Base-by-base conservation (phyloP, 1,140 invertebrate genomes). In the Armadillidium nasatum region DNA sequence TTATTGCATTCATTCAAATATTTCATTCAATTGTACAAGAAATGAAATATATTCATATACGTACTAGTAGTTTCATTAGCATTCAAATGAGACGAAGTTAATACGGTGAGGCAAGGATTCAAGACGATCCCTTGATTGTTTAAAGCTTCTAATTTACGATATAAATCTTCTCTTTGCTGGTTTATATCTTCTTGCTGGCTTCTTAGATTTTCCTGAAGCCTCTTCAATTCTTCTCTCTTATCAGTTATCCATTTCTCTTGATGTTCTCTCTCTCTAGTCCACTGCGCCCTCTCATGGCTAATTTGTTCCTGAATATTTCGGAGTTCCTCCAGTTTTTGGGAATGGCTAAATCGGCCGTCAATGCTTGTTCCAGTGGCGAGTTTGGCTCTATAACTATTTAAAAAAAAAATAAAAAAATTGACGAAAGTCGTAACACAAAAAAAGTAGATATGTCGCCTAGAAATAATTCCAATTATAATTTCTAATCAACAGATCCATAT, bases 121-220 rank as follows among this genome's bases (percentile, higher is more conserved):
- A 86, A 83, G 19, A 90, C 81, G 23, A 93, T 87, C 3, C 92
- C 92, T 82, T 92, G 90, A 74, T 88, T 89, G 46, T 90, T 89
- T 0, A 95, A 85, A 43, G 90, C 87, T 82, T 95, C 93, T 82
- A 95, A 87, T 83, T 93, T 89, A 44, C 93, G 85, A 84, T 94
- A 95, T 13, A 96, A 85, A 78, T 94, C 90, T 82, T 96, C 94
- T 10, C 94, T 84, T 84, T 96, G 94, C 80, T 94, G 91, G 15
- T 88, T 89, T 13, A 96, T 89, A 82, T 96, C 94, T 50, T 89
- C 89, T 84, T 95, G 91, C 80, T 95, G 91, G 11, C 88, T 87
- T 13, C 88, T 86, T 13, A 92, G 83, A 83, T 91, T 88, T 81
- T 91, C 90, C 83, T 91, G 84, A 22, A 89, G 82, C 72, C 86